Percentiles rank a stretch among this genome's conserved stretches.
Conservation (phyloP, 2,113 vertebrate species). For the Gymnorhina tibicen region DNA sequence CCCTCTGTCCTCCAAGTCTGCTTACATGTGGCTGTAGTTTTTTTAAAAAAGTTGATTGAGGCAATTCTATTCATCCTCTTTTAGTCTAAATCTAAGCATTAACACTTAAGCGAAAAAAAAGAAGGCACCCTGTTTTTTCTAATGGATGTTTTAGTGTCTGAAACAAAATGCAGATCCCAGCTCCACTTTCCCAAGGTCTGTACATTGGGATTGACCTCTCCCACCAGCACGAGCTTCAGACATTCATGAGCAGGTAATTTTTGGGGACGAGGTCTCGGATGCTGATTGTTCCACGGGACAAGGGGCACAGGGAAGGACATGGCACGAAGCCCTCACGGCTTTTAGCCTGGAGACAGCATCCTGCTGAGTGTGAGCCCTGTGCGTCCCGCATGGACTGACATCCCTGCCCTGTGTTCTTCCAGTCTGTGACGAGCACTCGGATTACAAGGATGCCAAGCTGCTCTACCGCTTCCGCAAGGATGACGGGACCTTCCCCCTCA, state of each 20-base stretch:
- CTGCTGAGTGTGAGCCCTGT: neutral
- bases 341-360: neutral
- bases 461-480: constrained; percentile 88
- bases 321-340: rapidly evolving
- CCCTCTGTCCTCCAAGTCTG: neutral
- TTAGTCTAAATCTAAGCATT: neutral
- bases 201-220: neutral
- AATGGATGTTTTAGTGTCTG: neutral
- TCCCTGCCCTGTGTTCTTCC: neutral
- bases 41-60: neutral
- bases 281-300: rapidly evolving
- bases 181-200: neutral
- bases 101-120: neutral
- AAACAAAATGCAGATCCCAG: neutral
- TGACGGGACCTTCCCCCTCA: constrained; percentile 85
- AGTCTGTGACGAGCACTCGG: constrained; percentile 83
- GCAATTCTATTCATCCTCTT: neutral
- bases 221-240: neutral
- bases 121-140: rapidly evolving
- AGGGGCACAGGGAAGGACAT: neutral
- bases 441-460: constrained; percentile 85
- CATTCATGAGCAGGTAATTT: rapidly evolving
- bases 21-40: neutral
- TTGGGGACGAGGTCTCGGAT: rapidly evolving
- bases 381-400: rapidly evolving